phyloP scores from a whole-genome alignment of 1,140 invertebrate species.

The Drosophila neocordata region DNA sequence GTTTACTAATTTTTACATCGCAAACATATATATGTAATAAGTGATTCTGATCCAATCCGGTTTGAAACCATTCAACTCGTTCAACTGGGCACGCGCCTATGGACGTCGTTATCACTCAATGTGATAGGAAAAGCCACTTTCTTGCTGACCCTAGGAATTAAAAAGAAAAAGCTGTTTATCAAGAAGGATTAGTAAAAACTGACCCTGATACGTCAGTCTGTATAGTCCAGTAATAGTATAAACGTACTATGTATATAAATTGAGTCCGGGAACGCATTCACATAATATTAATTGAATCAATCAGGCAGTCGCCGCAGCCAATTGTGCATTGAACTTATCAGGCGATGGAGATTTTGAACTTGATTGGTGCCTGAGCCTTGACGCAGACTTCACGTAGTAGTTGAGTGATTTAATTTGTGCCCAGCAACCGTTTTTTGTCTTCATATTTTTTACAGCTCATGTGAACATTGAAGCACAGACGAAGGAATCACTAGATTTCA shows the following conservation, averaged over 20 bases:
- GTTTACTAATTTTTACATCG: conserved; percentile 15
- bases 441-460: no score
- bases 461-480: no score
- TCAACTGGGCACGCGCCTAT: conserved; percentile 37
- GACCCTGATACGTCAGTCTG: conserved; percentile 1
- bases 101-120: background rate
- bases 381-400: conserved; percentile 45
- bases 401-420: conserved; percentile 37
- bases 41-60: conserved; percentile 3
- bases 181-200: background rate
- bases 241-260: background rate
- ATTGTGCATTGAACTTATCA: conserved; percentile 62
- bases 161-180: background rate
- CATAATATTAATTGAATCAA: conserved; percentile 66
- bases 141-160: background rate
- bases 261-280: conserved; percentile 69
- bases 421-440: conserved; percentile 48
- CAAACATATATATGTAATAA: background rate
- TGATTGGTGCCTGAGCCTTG: conserved; percentile 58
- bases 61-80: conserved; percentile 2
- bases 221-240: background rate
- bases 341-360: conserved; percentile 41
- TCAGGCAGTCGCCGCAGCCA: conserved; percentile 39
- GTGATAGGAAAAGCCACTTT: background rate
- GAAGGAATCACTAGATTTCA: no score